A percentile compares a stretch with the other conserved stretches of the same genome.
Conservation (phyloP, 1,140 invertebrate species). For the Euura lappo region DNA sequence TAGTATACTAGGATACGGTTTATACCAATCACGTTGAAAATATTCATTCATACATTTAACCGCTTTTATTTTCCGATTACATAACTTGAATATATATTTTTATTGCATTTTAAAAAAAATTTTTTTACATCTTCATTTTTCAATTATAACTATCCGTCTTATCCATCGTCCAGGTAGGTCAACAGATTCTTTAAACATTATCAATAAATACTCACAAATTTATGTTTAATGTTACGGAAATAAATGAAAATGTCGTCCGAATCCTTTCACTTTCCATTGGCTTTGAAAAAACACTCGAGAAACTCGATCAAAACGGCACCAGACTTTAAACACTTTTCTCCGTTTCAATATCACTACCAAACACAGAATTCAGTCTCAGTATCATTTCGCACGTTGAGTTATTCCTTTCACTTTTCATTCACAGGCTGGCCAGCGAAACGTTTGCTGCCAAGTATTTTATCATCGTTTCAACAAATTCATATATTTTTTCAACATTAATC, state of each 20-base stretch:
- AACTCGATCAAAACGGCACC: neutral
- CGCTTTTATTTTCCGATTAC: neutral
- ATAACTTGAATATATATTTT: neutral
- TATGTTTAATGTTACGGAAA: too few relatives aligned
- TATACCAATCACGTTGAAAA: neutral
- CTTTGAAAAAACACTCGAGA: neutral
- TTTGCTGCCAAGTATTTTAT: neutral
- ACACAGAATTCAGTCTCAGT: neutral
- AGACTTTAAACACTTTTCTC: too few relatives aligned
- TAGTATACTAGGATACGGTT: neutral
- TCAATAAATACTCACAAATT: too few relatives aligned
- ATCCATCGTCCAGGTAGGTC: too few relatives aligned
- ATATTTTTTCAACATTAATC: neutral
- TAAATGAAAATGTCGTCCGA: too few relatives aligned
- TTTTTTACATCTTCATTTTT: too few relatives aligned
- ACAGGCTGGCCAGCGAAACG: neutral
- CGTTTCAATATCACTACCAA: neutral
- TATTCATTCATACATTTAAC: neutral
- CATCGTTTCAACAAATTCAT: too few relatives aligned
- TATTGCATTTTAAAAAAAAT: too few relatives aligned
- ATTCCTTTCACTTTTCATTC: slow-evolving; percentile 9
- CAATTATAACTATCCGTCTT: too few relatives aligned
- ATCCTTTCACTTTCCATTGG: too few relatives aligned
- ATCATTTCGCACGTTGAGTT: neutral
- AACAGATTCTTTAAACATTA: too few relatives aligned